Evolutionary conservation across 2,888 invertebrate species (phyloP), one percentile per base, ranked within the genome.

Genomic region (Ichneumoninae sp.): DNA sequence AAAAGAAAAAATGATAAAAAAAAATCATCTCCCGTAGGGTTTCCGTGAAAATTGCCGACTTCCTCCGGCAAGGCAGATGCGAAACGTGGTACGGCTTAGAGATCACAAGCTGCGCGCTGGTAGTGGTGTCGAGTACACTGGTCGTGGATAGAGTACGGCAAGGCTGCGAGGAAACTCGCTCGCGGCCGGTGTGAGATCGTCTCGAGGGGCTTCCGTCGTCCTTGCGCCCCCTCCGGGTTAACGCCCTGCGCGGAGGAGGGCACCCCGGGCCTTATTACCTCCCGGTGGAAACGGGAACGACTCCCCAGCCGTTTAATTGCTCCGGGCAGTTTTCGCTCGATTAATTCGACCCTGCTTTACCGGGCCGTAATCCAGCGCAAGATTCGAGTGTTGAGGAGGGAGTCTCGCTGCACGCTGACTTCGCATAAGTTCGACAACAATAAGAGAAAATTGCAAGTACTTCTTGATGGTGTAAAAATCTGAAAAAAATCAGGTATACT

Each of bases 1-100:
- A 36, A 36, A 63, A 63, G 60, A 60, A 63, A 77, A 19, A 44
- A 76, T 68, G 80, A 26, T 1, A 33, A 40, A 54, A 40, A 40
- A 8, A 40, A 40, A 40, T 40, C 40, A 40, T 40, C 26, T 50
- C 71, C 30, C 60, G 47, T 69, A 54, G 65, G 65, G 74, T 54
- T 50, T n/a, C 3, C 50, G 50, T 22, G 75, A 75, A 85, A 82
- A 81, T 75, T 75, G 71, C 47, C 52, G 6, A 36, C 75, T 82
- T 85, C 82, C 79, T 57, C 54, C 33, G 75, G 66, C 44, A 16
- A 75, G 57, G 16, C 66, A 68, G 66, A 40, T 40, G 19, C 47
- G 70, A 78, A 75, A 78, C 26, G 54, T 40, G 40, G 40, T 95
- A 60, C 33, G 26, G 57, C 44, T 33, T 40, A 16, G 44, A 44